Evolutionary conservation across 2,113 vertebrate genomes (phyloP), one percentile per base, ranked within the genome.

Genomic region (Hymenochirus boettgeri): DNA sequence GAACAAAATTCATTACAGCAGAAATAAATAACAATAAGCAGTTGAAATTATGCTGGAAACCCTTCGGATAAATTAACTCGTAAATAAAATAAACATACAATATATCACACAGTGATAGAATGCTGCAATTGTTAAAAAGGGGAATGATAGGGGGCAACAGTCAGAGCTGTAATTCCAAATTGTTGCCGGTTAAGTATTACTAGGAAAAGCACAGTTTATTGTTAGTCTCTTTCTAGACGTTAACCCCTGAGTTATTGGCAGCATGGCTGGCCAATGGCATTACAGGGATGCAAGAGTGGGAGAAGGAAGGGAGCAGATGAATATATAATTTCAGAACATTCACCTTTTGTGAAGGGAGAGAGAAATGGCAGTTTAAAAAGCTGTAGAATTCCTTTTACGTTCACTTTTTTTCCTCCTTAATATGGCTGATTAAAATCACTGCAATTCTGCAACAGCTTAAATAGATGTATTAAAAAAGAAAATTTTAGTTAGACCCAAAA

Each of bases 61-160:
- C 86, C 82, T 80, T 89, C 87, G 65, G 90, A 91, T 87, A 90
- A 91, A 92, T 90, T 89, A 92, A 90, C 81, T 91, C 83, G 89
- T 91, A 88, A 89, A 90, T 92, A 92, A 90, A 93, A 88, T 92
- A 91, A 90, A 90, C 92, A 90, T 93, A 93, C 90, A 93, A 92
- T 91, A 90, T 91, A 94, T 94, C 92, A 93, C 90, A 93, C 92
- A 93, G 92, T 93, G 90, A 93, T 90, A 92, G 89, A 90, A 92
- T 89, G 90, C 85, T 88, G 88, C 85, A 83, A 88, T 92, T 91
- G 89, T 69, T 55, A 64, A 56, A 60, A 67, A 69, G 65, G 57
- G 46, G 56, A 42, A 42, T 29, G 46, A 57, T n/a, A 35, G 19
- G 56, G 64, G 31, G 63, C 39, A 26, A 19, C 11, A 17, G 54